Evolutionary conservation across 2,888 invertebrate species (phyloP).

Genomic region (Melikaiella ostensackeni): DNA sequence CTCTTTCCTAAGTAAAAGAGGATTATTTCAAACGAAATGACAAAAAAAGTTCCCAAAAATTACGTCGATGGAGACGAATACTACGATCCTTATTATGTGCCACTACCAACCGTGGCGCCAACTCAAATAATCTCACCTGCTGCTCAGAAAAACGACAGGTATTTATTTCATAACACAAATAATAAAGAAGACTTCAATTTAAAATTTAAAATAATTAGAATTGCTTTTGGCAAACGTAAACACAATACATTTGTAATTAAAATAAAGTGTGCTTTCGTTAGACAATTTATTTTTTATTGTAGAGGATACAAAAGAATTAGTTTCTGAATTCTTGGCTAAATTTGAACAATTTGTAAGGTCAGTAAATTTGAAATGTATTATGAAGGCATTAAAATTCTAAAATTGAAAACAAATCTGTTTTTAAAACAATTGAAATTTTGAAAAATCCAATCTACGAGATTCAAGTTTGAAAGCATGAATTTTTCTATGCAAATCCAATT

Average conservation of each 20-base stretch:
- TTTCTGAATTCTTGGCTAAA: no score
- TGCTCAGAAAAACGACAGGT: not conserved
- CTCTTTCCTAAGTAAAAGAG: not conserved
- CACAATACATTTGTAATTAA: not conserved
- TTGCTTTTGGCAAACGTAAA: not conserved
- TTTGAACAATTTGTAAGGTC: no score
- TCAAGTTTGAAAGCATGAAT: no score
- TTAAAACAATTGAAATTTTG: no score
- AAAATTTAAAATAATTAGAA: not conserved
- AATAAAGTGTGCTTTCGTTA: not conserved
- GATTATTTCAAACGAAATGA: not conserved
- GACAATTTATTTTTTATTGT: not conserved
- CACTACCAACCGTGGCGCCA: not conserved
- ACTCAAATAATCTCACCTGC: not conserved
- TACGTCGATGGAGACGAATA: not conserved
- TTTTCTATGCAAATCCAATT: no score
- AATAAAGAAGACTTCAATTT: not conserved
- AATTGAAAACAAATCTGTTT: no score
- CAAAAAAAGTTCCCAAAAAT: not conserved
- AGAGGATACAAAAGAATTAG: no score
- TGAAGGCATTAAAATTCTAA: no score
- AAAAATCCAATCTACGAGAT: no score
- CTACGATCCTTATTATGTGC: not conserved
- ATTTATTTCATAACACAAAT: not conserved
- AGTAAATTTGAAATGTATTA: no score